Evolutionary conservation across 2,888 invertebrate species (phyloP).

Genomic region (Drosophila longiperda): DNA sequence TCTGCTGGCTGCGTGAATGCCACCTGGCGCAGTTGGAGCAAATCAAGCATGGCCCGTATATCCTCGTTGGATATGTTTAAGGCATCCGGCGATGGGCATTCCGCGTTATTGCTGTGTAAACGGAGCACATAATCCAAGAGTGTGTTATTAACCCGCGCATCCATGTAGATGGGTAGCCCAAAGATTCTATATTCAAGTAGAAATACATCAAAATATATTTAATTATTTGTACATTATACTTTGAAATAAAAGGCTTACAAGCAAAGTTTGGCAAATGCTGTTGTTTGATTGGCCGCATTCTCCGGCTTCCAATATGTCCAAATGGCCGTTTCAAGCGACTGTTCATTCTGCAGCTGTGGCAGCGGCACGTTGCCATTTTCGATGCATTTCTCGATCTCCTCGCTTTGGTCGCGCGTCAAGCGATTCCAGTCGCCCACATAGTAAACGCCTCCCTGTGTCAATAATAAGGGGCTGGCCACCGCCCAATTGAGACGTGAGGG

Average conservation of each 20-base stretch:
- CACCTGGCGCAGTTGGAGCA: slow-evolving; percentile 71
- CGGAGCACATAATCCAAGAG: slow-evolving; percentile 79
- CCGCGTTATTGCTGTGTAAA: slow-evolving; percentile 49
- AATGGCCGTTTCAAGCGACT: slow-evolving; percentile 80
- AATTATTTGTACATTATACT: too few species aligned
- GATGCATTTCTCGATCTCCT: slow-evolving; percentile 76
- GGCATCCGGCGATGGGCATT: slow-evolving; percentile 11
- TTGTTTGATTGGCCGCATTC: slow-evolving; percentile 71
- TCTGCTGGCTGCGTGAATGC: slow-evolving; percentile 78
- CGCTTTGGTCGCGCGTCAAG: slow-evolving; percentile 61
- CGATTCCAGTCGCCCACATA: slow-evolving; percentile 84
- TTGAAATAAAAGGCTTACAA: slow-evolving; percentile 71
- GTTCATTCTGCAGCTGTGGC: slow-evolving; percentile 38
- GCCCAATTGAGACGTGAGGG: slow-evolving; percentile 70
- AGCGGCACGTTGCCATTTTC: slow-evolving; percentile 65
- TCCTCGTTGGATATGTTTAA: slow-evolving; percentile 78
- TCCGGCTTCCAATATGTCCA: slow-evolving; percentile 84
- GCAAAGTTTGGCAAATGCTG: slow-evolving; percentile 78
- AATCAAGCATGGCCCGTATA: slow-evolving; percentile 71
- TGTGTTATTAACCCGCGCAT: slow-evolving; percentile 54
- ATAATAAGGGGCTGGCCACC: slow-evolving; percentile 82
- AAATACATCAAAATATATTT: background rate
- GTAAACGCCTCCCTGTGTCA: slow-evolving; percentile 84
- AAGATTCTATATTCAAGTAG: slow-evolving; percentile 80
- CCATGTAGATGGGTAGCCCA: slow-evolving; percentile 83